Conservation (phyloP, 2,797 vertebrate genomes). For the Lacerta bilineata region DNA sequence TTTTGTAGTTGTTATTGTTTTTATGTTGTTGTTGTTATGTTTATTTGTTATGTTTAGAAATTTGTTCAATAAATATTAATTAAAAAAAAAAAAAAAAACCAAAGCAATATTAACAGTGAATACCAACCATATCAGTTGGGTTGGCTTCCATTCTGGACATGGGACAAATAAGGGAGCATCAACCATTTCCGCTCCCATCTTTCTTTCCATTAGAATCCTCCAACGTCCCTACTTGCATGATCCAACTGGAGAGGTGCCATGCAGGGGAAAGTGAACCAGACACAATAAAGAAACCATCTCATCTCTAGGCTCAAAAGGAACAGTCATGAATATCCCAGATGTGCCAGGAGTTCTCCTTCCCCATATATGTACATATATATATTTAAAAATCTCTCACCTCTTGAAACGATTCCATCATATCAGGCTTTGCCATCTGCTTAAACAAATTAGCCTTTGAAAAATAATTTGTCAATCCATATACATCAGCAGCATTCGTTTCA, state of each 20-base stretch:
- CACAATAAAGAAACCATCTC: neutral
- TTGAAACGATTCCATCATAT: slow-evolving; percentile 56
- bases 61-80: too few relatives aligned
- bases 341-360: slow-evolving; percentile 37
- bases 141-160: too few relatives aligned
- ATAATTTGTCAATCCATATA: slow-evolving; percentile 76
- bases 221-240: too few relatives aligned
- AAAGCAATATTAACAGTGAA: too few relatives aligned
- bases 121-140: too few relatives aligned
- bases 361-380: neutral
- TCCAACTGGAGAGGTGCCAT: neutral
- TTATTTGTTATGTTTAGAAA: too few relatives aligned
- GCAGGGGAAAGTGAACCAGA: neutral
- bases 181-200: too few relatives aligned
- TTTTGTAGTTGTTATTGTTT: too few relatives aligned
- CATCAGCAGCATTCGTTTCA: slow-evolving; percentile 74
- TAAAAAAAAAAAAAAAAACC: too few relatives aligned
- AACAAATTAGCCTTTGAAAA: slow-evolving; percentile 71
- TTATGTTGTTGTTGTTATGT: too few relatives aligned
- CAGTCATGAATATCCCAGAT: slow-evolving; percentile 42
- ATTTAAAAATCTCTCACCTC: slow-evolving; percentile 9
- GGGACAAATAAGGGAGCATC: too few relatives aligned
- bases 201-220: too few relatives aligned
- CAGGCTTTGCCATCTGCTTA: slow-evolving; percentile 60
- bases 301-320: slow-evolving; percentile 40